Evolutionary conservation across 2,113 vertebrate genomes (phyloP), one percentile per base, ranked within the genome.

Genomic region (Anthoscopus minutus): DNA sequence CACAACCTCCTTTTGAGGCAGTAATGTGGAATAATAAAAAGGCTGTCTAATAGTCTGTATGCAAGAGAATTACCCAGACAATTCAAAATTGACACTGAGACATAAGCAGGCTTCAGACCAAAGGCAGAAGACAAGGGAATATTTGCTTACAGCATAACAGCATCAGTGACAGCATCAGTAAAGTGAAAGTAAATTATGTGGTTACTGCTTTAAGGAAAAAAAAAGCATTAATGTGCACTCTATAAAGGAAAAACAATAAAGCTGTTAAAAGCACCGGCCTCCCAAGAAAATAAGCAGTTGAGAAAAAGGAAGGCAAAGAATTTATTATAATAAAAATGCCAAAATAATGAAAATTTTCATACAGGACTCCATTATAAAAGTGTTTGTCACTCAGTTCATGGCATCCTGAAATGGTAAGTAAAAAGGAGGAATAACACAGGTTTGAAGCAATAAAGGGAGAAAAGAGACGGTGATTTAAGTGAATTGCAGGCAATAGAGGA

Each of bases 211-310:
- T 50, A 51, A 35, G 23, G 44, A 88, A 77, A 70, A 62, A 64
- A n/a, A 28, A 64, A 14, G 22, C 64, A 74, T 90, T 93, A 88
- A 92, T 42, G 51, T 91, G 10, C 51, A 81, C 38, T 86, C 56
- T 64, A 56, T 54, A 81, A 88, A 90, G 67, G 56, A n/a, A 62
- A 88, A 83, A 83, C 67, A 96, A 83, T 83, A 83, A 86, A 83
- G 45, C 60, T 50, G 44, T 70, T 95, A 81, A 90, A 94, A 83
- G 10, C 42, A 69, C 33, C 48, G 40, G 44, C n/a, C 37, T 88
- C 18, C 13, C 40, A 92, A 72, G 78, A 72, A 94, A 82, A 82
- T 28, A 80, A 74, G 25, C 9, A 23, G 62, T 14, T 71, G 18
- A 24, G 53, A 67, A 70, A 82, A 81, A 66, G 33, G 21, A 51